Conservation (phyloP, 2,888 invertebrate species). For the Synanthedon formicaeformis region DNA sequence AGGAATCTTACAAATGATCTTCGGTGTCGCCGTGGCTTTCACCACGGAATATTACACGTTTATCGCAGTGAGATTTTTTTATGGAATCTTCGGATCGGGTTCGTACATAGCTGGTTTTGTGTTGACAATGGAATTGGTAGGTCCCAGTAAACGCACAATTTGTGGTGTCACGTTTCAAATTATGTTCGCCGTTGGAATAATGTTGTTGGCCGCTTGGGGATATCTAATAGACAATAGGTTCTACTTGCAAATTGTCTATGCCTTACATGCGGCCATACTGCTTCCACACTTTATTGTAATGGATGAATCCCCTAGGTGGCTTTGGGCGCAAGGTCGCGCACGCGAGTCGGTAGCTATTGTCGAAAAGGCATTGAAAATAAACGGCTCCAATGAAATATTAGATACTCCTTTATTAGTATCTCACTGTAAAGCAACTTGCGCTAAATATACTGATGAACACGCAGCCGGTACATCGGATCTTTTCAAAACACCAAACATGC, state of each 20-base stretch:
- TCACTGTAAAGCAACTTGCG: conserved; percentile 67
- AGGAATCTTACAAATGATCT: conserved; percentile 76
- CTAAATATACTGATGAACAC: conserved; percentile 52
- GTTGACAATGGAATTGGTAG: conserved; percentile 85
- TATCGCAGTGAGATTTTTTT: conserved; percentile 75
- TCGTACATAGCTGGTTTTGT: conserved; percentile 78
- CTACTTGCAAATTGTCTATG: conserved; percentile 82
- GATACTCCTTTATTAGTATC: conserved; percentile 76
- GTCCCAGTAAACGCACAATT: conserved; percentile 80
- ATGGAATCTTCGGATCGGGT: conserved; percentile 87
- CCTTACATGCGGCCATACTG: conserved; percentile 77
- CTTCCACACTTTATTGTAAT: conserved; percentile 86
- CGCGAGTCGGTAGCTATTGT: conserved; percentile 81
- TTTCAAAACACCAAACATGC: conserved; percentile 81
- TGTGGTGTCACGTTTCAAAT: conserved; percentile 86
- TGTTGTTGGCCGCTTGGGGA: conserved; percentile 87
- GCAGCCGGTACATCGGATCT: conserved; percentile 78
- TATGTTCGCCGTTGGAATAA: conserved; percentile 83
- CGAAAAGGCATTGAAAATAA: conserved; percentile 78
- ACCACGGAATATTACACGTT: conserved; percentile 80
- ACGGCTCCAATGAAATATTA: conserved; percentile 72
- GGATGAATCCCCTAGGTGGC: conserved; percentile 90
- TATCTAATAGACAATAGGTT: conserved; percentile 79
- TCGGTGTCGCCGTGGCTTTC: conserved; percentile 81
- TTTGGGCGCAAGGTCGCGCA: conserved; percentile 85